Evolutionary conservation across 2,888 invertebrate genomes (phyloP).

Genomic region (Agapetus fuscipes): DNA sequence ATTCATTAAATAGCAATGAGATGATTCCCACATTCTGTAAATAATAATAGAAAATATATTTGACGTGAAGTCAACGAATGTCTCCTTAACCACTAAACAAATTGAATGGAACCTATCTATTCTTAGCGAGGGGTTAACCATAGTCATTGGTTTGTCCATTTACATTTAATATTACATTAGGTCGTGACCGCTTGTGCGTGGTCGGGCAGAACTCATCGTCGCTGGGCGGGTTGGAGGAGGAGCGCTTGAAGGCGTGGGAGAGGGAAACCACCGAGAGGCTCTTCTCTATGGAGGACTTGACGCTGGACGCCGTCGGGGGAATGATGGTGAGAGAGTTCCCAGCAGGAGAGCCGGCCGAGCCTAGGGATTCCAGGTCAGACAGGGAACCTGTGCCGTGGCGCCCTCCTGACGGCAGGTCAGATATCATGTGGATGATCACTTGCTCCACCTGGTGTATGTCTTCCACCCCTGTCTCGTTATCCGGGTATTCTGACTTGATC

Average conservation of each 20-base stretch:
- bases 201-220: neutral
- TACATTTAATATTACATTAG: no score
- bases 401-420: slow-evolving; percentile 30
- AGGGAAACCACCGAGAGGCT: slow-evolving; percentile 32
- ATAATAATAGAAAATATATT: no score
- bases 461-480: slow-evolving; percentile 46
- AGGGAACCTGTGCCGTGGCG: slow-evolving; percentile 17
- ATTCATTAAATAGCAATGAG: no score
- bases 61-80: no score
- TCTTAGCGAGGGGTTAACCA: no score
- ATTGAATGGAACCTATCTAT: no score
- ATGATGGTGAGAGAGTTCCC: slow-evolving; percentile 32
- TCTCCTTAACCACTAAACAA: no score
- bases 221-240: neutral
- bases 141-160: no score
- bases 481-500: slow-evolving; percentile 24
- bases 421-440: slow-evolving; percentile 61
- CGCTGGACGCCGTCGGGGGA: slow-evolving; percentile 31
- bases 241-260: slow-evolving; percentile 5
- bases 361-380: neutral
- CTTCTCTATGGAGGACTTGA: slow-evolving; percentile 33
- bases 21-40: no score
- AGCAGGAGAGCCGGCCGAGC: slow-evolving; percentile 10
- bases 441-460: slow-evolving; percentile 61
- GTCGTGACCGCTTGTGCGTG: no score